Base-by-base conservation (phyloP, 37 sponge, comb jelly and placozoan genomes). In the Halisarca cf. caerulea region DNA sequence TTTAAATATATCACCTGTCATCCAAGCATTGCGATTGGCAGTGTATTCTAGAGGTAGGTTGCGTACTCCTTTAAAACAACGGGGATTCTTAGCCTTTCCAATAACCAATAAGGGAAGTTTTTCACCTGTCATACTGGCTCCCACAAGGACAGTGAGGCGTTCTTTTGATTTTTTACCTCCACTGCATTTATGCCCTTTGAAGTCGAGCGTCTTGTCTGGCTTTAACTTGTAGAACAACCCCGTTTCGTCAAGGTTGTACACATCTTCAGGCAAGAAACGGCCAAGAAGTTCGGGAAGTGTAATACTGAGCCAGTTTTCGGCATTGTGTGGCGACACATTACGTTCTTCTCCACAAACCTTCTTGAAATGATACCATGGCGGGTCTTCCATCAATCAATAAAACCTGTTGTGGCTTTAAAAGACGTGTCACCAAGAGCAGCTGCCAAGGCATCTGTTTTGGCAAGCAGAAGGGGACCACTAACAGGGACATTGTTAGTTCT, bases 1-100 rank as follows among this genome's bases (percentile, higher is more conserved):
- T 43, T 73, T 40, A 33, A 71, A 84, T 3, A 84, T 3, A 25
- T 35, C 77, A 21, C 60, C 40, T 17, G 68, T 84, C 85, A 84
- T 84, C 85, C 85, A 84, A n/a, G 77, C 61, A 11, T 73, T 84
- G 24, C 24, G 7, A 30, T 81, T 81, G 64, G 82, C 64, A 61
- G n/a, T 18, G 82, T 58, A 58, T 17, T 81, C 40, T 9, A 81
- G 44, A 25, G 64, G 82, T 15, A 81, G 21, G 25, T 3, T 15
- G 18, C 61, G 61, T 7, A 60, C 24, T 8, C 82, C 82, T 44
- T 37, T 37, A 64, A 81, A 81, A 59, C 82, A 81, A 14, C 41
- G 82, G 7, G 82, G 82, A 35, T 14, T 21, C 30, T 61, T 58
- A 4, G 64, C 58, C 51, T 81, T 81, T 40, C 82, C 64, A 81